Percentiles rank a stretch among this genome's conserved stretches.
phyloP scores from a whole-genome alignment of 2,113 vertebrate genomes.

The Condylura cristata region DNA sequence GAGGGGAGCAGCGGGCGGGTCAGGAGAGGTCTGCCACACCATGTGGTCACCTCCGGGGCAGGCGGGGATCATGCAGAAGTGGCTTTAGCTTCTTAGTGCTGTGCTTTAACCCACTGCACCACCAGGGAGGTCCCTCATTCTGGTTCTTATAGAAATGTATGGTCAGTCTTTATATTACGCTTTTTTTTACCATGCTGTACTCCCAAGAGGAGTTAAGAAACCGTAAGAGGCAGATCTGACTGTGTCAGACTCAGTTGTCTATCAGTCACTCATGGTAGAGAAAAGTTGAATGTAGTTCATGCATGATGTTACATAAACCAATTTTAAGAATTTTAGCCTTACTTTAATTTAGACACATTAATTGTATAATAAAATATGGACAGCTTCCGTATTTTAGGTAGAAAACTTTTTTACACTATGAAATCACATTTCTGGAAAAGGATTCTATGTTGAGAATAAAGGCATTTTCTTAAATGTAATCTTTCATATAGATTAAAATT shows the following conservation, averaged over 20 bases:
- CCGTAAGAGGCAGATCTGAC: neutral
- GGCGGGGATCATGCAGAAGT: too few relatives aligned
- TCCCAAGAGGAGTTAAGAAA: neutral
- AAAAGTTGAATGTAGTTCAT: neutral
- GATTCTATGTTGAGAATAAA: neutral
- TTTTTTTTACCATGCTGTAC: neutral
- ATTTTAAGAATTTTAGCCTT: slow-evolving; percentile 10
- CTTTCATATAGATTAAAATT: neutral
- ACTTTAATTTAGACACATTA: neutral
- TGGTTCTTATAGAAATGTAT: neutral
- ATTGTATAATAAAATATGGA: neutral
- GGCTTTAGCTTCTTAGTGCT: too few relatives aligned
- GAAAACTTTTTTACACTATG: slow-evolving; percentile 6
- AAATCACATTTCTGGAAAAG: neutral
- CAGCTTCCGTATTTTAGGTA: neutral
- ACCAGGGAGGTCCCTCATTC: too few relatives aligned
- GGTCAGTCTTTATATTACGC: neutral
- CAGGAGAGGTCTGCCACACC: too few relatives aligned
- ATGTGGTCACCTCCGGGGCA: too few relatives aligned
- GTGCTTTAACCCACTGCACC: too few relatives aligned
- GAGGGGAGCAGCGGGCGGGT: too few relatives aligned
- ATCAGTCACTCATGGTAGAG: neutral
- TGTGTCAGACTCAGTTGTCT: neutral
- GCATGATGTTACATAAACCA: neutral
- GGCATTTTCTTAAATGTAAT: neutral